Base-by-base conservation (phyloP, 2,113 vertebrate species). In the Romanogobio albipinnatus region DNA sequence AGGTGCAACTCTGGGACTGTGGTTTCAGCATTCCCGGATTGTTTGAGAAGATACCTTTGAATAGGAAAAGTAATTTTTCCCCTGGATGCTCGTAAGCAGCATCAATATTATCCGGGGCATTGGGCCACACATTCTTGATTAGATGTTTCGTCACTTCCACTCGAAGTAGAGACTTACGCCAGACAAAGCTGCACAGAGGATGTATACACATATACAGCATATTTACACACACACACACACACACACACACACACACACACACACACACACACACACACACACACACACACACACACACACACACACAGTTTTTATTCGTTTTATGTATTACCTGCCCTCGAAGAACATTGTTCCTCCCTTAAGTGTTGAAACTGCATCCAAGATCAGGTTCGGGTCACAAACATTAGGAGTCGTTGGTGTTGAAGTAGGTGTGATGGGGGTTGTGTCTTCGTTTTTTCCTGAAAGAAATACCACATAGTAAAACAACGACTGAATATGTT, bases 281-380 rank as follows among this genome's bases (percentile, higher is more conserved):
- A 36, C 4, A 36, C 4, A 36, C 4, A 36, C 4, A 36, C 4
- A 36, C 4, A 36, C 4, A 36, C 4, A 4, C 4, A 4, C 4
- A 4, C 4, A 4, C 4, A 17, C 1, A 5, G 15, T 22, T 39
- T 14, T 1, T 39, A 9, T 9, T 14, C 9, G 64, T 36, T 39
- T 43, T n/a, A 0, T 36, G n/a, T 2, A 11, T 70, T 9, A 98
- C 97, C 91, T 95, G 94, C 89, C 95, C 90, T 97, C 97, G 91
- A 99, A 97, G 93, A 97, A 96, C 29, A 96, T 1, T 75, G 89
- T 91, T 91, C 96, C 97, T 92, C 97, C 96, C 43, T 95, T 91
- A 15, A 97, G 77, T 0, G 91, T 96, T 80, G 95, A 79, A 1
- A 95, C 89, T 22, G 97, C 94, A 80, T 98, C 96, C 87, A 97